Evolutionary conservation across 2,888 invertebrate species (phyloP).

Genomic region (Netelia melanura): DNA sequence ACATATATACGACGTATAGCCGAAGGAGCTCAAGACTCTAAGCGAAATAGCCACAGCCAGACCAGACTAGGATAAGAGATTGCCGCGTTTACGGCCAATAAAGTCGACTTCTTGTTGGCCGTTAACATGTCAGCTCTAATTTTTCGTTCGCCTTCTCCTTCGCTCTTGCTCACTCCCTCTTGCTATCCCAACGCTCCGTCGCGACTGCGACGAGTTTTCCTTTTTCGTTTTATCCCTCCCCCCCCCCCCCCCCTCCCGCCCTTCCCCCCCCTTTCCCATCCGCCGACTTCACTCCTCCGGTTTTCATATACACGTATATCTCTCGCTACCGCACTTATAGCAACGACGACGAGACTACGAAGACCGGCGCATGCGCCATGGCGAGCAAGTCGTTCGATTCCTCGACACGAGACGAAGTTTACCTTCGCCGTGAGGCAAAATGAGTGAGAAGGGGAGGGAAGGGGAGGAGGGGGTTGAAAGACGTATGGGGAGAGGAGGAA

Average conservation of each 20-base stretch:
- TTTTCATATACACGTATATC: slow-evolving; percentile 18
- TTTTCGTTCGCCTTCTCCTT: slow-evolving; percentile 75
- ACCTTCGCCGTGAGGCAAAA: slow-evolving; percentile 49
- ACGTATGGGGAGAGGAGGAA: background rate
- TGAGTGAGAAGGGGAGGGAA: slow-evolving; percentile 35
- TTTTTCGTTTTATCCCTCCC: slow-evolving; percentile 16
- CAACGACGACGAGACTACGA: slow-evolving; percentile 42
- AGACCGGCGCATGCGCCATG: slow-evolving; percentile 52
- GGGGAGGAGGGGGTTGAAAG: background rate
- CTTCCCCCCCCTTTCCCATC: background rate
- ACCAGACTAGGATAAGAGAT: slow-evolving; percentile 78
- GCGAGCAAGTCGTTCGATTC: slow-evolving; percentile 45
- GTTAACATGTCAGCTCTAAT: slow-evolving; percentile 83
- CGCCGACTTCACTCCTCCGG: slow-evolving; percentile 36
- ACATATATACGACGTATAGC: background rate
- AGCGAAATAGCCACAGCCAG: slow-evolving; percentile 2
- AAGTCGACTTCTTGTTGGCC: slow-evolving; percentile 82
- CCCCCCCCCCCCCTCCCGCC: background rate
- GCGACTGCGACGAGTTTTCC: slow-evolving; percentile 52
- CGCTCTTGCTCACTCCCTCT: slow-evolving; percentile 56
- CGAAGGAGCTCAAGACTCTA: slow-evolving; percentile 29
- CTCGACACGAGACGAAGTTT: slow-evolving; percentile 34
- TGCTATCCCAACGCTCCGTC: slow-evolving; percentile 27
- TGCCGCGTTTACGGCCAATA: slow-evolving; percentile 83
- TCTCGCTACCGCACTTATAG: slow-evolving; percentile 44